A percentile compares a stretch with the other conserved stretches of the same genome.
Conservation (phyloP, 2,797 vertebrate species). For the Sibirionetta formosa region DNA sequence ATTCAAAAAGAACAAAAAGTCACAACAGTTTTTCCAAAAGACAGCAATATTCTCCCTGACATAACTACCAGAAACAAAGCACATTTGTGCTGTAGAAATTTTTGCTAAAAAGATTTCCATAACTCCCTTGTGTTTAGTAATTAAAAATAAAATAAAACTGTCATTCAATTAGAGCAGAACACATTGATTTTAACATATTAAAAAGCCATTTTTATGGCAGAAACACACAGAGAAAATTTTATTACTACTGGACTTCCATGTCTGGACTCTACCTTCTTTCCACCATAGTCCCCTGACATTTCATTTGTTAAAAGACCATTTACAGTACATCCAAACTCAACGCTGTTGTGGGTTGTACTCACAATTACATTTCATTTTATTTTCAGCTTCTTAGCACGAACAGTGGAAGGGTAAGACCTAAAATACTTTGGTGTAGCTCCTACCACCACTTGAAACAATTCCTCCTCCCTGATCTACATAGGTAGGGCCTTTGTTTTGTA, state of each 20-base stretch:
- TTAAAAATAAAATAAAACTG: not conserved
- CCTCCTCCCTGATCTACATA: not conserved
- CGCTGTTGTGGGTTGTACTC: not conserved
- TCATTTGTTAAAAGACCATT: not conserved
- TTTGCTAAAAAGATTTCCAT: not conserved
- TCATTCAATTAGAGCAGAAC: not conserved
- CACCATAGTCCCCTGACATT: fast-evolving
- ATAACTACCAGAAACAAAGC: not conserved
- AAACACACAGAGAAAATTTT: not conserved
- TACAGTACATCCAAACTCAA: not conserved
- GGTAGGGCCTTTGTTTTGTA: not conserved
- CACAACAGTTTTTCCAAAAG: not conserved
- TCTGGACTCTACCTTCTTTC: not conserved
- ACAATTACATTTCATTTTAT: not conserved
- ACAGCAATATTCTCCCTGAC: not conserved
- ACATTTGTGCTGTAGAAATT: not conserved
- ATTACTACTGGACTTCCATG: not conserved
- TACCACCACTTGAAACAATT: not conserved
- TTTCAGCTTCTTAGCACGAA: not conserved
- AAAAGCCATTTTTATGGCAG: not conserved
- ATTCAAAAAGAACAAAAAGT: not conserved
- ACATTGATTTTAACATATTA: not conserved
- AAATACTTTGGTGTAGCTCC: not conserved
- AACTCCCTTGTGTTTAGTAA: not conserved
- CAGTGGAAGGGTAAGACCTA: not conserved